Evolutionary conservation across 2,113 vertebrate genomes (phyloP).

Genomic region (Leiothrix lutea): DNA sequence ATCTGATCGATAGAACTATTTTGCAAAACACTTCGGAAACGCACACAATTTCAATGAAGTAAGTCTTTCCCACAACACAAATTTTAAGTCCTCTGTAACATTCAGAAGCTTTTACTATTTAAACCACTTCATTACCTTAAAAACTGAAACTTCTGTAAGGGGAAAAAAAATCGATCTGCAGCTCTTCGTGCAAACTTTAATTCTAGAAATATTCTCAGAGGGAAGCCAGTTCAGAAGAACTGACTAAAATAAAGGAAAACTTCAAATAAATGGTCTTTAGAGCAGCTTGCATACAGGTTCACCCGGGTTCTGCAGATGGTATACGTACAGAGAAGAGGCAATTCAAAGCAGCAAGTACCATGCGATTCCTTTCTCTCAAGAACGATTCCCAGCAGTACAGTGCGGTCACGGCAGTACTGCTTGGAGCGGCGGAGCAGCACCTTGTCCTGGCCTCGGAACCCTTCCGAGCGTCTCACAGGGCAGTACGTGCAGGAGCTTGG

Average conservation of each 20-base stretch:
- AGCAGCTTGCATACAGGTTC: accelerated
- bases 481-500: not conserved
- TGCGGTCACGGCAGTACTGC: accelerated
- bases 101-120: not conserved
- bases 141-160: not conserved
- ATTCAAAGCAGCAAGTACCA: not conserved
- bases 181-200: not conserved
- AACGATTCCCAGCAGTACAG: not conserved
- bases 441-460: not conserved
- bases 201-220: not conserved
- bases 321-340: accelerated
- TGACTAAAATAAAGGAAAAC: not conserved
- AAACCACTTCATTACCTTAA: not conserved
- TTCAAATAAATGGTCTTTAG: not conserved
- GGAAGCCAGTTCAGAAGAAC: not conserved
- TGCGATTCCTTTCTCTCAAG: accelerated
- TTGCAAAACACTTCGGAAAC: not conserved
- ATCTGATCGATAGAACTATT: not conserved
- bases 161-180: not conserved
- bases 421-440: not conserved
- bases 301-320: accelerated
- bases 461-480: not conserved
- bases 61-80: not conserved
- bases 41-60: not conserved
- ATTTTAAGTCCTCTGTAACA: not conserved